Base-by-base conservation (phyloP, 2,113 vertebrate genomes). In the Galbula dea region DNA sequence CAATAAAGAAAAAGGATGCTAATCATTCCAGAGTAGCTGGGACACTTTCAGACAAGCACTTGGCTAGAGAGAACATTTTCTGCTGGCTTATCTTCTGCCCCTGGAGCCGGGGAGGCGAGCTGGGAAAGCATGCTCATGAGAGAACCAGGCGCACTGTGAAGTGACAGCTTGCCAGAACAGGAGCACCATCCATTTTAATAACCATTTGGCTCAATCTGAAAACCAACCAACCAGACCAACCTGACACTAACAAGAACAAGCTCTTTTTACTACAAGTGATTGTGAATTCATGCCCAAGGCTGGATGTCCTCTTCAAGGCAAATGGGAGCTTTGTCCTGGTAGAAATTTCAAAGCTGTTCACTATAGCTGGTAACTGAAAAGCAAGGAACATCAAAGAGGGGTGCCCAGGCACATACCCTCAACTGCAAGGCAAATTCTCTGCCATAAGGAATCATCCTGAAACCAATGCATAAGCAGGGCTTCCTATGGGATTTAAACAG, bases 121-220 rank as follows among this genome's bases (percentile, higher is more conserved):
- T 95, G 90, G 83, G 91, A 95, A 95, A 87, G 82, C 62, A 72
- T 0, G 0, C 58, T 82, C 2, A 0, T 89, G 87, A 89, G 75
- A 89, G 72, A 93, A 72, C 43, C 4, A 7, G 75, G 88, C 27
- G 10, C 5, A 0, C 65, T 80, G 76, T 26, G 57, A 96, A 91
- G 86, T 75, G 95, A 96, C 96, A 96, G 86, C 90, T 94, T 96
- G 95, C 95, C 91, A 95, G 91, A 93, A 89, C 69, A 95, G 91
- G 91, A 95, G 77, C 81, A 68, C 89, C 90, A 96, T 96, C 95
- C 90, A 93, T 95, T 96, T 95, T 96, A 95, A 96, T 96, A 95
- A 96, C 92, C 90, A 94, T 94, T 96, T 95, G 95, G 95, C 88
- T 96, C 92, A 94, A 90, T 95, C 88, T 96, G 88, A 96, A 96